Evolutionary conservation across 2,797 vertebrate species (phyloP).

Genomic region (Chiloscyllium punctatum): DNA sequence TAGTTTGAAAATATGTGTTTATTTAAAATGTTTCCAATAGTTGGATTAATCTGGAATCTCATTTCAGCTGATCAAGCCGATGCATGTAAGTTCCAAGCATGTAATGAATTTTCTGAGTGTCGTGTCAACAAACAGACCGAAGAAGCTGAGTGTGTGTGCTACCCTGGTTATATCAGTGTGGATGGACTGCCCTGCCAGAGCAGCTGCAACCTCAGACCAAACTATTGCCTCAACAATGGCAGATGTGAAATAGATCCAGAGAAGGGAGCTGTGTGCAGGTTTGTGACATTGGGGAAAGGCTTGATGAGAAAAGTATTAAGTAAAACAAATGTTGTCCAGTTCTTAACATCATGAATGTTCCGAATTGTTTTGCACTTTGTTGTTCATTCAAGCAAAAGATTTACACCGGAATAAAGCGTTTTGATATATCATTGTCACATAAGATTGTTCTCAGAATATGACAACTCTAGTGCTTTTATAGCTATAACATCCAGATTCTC

Average conservation of each 20-base stretch:
- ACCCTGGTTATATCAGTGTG: slow-evolving; percentile 58
- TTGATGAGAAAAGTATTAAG: not conserved
- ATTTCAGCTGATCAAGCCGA: slow-evolving; percentile 74
- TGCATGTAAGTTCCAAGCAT: slow-evolving; percentile 82
- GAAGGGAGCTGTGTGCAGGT: slow-evolving; percentile 77
- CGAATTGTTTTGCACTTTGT: not conserved
- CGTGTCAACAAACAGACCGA: slow-evolving; percentile 55
- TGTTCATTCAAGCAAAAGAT: not conserved
- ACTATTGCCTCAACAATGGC: slow-evolving; percentile 63
- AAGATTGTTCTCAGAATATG: not conserved
- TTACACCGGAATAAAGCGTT: not conserved
- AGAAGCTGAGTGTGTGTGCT: slow-evolving; percentile 71
- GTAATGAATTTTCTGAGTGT: slow-evolving; percentile 68
- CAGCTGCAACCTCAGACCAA: slow-evolving; percentile 56
- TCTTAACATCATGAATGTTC: not conserved
- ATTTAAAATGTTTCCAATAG: not conserved
- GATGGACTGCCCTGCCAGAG: slow-evolving; percentile 66
- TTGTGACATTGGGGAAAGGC: slow-evolving; percentile 35
- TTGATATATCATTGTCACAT: not conserved
- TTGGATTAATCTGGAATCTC: slow-evolving; percentile 13
- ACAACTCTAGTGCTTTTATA: not conserved
- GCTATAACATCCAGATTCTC: not conserved
- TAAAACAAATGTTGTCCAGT: not conserved
- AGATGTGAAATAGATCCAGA: slow-evolving; percentile 63
- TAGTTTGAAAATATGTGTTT: not conserved